Conservation (phyloP, 2,888 invertebrate species). For the Apocheima hispidaria region DNA sequence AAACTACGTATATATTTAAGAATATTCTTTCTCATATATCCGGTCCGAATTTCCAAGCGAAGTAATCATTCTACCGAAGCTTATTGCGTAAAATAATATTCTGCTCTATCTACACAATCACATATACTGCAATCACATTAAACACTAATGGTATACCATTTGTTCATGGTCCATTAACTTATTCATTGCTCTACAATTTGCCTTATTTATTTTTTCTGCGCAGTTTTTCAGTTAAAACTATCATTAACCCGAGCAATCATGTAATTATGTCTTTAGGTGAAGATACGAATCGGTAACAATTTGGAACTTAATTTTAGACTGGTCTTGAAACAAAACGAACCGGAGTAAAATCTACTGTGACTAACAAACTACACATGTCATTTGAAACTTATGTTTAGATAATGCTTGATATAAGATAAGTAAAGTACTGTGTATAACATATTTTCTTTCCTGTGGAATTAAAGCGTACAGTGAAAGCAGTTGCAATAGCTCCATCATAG, state of each 20-base stretch:
- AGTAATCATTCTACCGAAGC: conserved; percentile 18
- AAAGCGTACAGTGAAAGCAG: conserved; percentile 38
- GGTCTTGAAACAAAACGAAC: neutral
- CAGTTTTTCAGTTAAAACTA: neutral
- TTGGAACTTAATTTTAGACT: neutral
- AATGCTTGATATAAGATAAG: no score
- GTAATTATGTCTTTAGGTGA: neutral
- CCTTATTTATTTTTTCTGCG: conserved; percentile 4
- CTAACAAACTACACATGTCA: neutral
- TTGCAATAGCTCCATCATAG: conserved; percentile 17
- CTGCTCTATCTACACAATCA: conserved; percentile 21
- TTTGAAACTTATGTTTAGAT: no score
- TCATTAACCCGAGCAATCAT: neutral
- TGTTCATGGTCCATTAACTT: conserved; percentile 36
- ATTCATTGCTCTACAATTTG: conserved; percentile 31
- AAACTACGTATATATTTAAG: no score
- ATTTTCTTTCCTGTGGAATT: conserved; percentile 30
- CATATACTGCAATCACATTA: conserved; percentile 28
- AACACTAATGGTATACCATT: conserved; percentile 33
- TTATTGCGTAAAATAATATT: conserved; percentile 18
- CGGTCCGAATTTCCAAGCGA: conserved; percentile 42
- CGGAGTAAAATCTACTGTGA: neutral
- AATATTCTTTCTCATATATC: conserved; percentile 20
- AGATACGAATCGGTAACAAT: neutral
- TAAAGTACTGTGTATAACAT: no score